phyloP scores from a whole-genome alignment of 2,888 invertebrate genomes.

The Tridacna crocea region DNA sequence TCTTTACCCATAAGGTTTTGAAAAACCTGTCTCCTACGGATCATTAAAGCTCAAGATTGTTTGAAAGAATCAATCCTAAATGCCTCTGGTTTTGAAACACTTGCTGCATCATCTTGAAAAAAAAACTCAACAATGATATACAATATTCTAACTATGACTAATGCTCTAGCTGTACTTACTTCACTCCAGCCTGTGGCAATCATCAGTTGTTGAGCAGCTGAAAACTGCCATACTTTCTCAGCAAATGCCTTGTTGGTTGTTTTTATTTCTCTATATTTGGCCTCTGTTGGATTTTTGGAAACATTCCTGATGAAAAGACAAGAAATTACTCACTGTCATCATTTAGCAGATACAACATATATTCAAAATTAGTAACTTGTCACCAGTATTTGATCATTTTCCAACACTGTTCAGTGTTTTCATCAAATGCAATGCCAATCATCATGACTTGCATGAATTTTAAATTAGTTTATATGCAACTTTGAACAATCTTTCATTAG shows the following conservation, averaged over 20 bases:
- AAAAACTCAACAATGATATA: no score
- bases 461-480: no score
- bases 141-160: no score
- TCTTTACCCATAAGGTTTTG: neutral
- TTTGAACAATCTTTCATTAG: no score
- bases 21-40: no score
- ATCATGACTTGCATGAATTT: neutral
- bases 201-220: slow-evolving; percentile 31
- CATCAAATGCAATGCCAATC: neutral
- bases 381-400: neutral
- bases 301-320: slow-evolving; percentile 20
- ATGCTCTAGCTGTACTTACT: no score
- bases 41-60: no score
- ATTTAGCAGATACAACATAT: neutral
- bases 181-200: slow-evolving; percentile 30
- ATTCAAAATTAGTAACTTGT: neutral
- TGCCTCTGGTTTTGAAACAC: no score
- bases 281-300: slow-evolving; percentile 24
- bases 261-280: slow-evolving; percentile 30
- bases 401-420: neutral
- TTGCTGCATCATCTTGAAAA: no score
- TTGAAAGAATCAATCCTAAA: no score
- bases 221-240: slow-evolving; percentile 26
- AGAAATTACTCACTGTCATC: neutral
- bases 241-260: slow-evolving; percentile 23